Conservation (phyloP, 2,797 vertebrate genomes). For the Spinus olivaceus region DNA sequence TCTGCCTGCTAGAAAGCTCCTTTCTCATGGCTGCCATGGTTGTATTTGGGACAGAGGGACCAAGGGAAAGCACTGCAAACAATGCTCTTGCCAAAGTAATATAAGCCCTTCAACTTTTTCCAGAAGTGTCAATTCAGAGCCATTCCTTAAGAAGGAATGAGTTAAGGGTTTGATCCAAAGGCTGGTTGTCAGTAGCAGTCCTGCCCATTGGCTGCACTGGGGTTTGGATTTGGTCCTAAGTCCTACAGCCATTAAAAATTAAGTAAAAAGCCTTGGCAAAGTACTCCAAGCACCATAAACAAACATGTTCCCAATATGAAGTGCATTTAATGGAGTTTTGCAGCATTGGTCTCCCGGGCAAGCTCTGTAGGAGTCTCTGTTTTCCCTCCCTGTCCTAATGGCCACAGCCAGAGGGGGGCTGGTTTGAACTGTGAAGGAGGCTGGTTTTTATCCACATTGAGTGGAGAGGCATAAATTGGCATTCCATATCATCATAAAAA, state of each 20-base stretch:
- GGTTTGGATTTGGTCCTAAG: not conserved
- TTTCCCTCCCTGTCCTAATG: conserved; percentile 73
- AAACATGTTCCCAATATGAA: conserved; percentile 48
- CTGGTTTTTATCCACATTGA: conserved; percentile 70
- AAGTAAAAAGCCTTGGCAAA: conserved; percentile 22
- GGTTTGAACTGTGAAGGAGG: conserved; percentile 64
- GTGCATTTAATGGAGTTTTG: conserved; percentile 55
- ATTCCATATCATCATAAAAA: conserved; percentile 81
- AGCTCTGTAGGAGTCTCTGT: conserved; percentile 65
- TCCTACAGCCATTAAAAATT: conserved; percentile 33
- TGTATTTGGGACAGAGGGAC: not conserved
- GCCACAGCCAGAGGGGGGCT: conserved; percentile 62
- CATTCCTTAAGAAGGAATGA: not conserved
- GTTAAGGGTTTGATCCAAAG: not conserved
- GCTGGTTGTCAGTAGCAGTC: not conserved
- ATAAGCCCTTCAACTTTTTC: not conserved
- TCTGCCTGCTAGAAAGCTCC: not conserved
- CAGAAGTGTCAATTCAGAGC: not conserved
- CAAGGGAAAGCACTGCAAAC: not conserved
- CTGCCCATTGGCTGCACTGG: not conserved
- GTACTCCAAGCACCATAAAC: conserved; percentile 30
- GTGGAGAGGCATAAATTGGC: conserved; percentile 79
- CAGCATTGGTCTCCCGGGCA: conserved; percentile 60
- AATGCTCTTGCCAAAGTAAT: not conserved
- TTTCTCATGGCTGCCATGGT: not conserved